Evolutionary conservation across 2,797 vertebrate genomes (phyloP).

Genomic region (Neosilurus mollespiculum): DNA sequence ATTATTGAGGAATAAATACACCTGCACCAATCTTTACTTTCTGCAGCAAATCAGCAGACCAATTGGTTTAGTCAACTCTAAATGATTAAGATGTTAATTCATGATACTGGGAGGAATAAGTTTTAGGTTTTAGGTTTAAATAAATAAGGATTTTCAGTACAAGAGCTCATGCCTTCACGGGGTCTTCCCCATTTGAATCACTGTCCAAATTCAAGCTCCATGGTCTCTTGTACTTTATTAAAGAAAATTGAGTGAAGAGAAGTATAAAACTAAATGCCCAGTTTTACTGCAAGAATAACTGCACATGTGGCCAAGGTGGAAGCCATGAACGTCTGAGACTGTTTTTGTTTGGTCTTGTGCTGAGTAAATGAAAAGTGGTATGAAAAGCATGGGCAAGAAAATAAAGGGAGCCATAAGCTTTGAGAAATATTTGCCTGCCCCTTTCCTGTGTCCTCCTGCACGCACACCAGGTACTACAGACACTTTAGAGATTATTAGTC

Average conservation of each 20-base stretch:
- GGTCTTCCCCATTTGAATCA: background rate
- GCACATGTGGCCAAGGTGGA: background rate
- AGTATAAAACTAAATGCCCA: background rate
- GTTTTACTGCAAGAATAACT: background rate
- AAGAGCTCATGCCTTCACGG: background rate
- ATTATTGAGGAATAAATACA: background rate
- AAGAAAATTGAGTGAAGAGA: background rate
- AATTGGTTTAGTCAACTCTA: background rate
- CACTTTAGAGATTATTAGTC: background rate
- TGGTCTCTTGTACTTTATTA: background rate
- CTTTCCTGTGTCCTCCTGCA: background rate
- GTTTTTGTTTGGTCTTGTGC: background rate
- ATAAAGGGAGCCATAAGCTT: background rate
- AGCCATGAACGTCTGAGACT: background rate
- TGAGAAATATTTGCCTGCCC: background rate
- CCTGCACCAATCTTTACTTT: background rate
- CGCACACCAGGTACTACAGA: background rate
- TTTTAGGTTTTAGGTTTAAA: too few relatives aligned
- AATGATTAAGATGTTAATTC: background rate
- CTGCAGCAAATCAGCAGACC: background rate
- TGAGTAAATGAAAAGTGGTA: background rate
- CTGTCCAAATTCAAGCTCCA: background rate
- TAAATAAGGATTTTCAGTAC: background rate
- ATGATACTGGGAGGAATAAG: background rate
- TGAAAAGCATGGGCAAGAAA: background rate